These are phyloP conservation scores for Mimachlamys varia DNA, from an alignment of 2,888 invertebrate species.

Conservation along the genomic window DNA sequence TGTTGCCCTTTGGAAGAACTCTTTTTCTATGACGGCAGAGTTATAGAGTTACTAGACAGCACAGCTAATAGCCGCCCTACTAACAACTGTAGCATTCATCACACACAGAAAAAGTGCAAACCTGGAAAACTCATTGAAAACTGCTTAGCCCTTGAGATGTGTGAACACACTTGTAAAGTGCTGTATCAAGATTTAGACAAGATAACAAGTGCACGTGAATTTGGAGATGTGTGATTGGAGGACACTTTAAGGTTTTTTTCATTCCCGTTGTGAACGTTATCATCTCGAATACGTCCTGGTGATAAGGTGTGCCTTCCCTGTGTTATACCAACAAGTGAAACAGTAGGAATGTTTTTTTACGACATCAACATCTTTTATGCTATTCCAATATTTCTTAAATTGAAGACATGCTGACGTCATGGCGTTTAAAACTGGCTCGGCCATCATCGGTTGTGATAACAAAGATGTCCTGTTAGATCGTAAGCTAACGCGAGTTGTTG, in stretches of 20 bases:
- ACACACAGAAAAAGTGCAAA: neutral
- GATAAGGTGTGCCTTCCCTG: neutral
- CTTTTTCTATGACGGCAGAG: neutral
- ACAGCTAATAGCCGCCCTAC: neutral
- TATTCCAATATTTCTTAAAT: conserved; percentile 12
- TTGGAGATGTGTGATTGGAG: neutral
- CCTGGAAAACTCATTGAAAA: conserved; percentile 21
- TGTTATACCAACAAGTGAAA: neutral
- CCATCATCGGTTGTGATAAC: neutral
- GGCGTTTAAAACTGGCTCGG: neutral
- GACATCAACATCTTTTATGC: neutral
- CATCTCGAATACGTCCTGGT: neutral
- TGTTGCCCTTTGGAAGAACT: neutral
- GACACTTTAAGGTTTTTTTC: neutral
- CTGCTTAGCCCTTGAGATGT: conserved; percentile 7
- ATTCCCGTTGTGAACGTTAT: conserved; percentile 26
- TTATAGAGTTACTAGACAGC: neutral
- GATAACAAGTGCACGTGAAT: conserved; percentile 33
- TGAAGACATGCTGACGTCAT: neutral
- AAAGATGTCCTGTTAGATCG: neutral
- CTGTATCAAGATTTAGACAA: neutral
- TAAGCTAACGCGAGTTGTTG: neutral
- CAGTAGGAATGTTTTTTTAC: neutral
- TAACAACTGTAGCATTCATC: neutral
- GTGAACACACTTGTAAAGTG: conserved; percentile 31